Evolutionary conservation across 2,797 vertebrate genomes (phyloP).

Genomic region (Myiothlypis coronata): DNA sequence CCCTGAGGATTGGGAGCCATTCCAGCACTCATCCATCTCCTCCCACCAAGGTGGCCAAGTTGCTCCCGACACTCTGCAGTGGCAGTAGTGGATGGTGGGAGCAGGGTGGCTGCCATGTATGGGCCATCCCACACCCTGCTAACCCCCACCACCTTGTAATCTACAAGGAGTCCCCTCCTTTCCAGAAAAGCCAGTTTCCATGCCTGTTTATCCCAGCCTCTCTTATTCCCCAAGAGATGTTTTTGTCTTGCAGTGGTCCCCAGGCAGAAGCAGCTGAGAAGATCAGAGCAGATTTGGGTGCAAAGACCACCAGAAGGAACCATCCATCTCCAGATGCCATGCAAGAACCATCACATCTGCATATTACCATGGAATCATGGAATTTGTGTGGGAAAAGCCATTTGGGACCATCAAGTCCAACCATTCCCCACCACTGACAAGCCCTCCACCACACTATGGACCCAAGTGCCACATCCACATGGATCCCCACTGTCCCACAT

Average conservation of each 20-base stretch:
- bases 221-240: not conserved
- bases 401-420: not conserved
- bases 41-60: not conserved
- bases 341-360: not conserved
- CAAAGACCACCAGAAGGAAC: not conserved
- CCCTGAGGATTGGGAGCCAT: not conserved
- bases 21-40: not conserved
- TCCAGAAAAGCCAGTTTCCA: not conserved
- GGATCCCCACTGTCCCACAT: too few relatives aligned
- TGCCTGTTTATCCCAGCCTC: not conserved
- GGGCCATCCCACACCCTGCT: not conserved
- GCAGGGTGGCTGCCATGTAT: accelerated
- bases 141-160: too few relatives aligned
- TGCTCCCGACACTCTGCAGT: not conserved
- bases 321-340: not conserved
- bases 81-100: too few relatives aligned
- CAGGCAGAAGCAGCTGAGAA: not conserved
- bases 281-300: not conserved
- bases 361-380: not conserved
- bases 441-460: not conserved
- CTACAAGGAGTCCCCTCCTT: not conserved
- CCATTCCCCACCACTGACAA: not conserved
- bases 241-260: not conserved
- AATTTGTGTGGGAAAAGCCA: not conserved
- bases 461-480: not conserved